Evolutionary conservation across 2,888 invertebrate species (phyloP).

Genomic region (Ypsolopha scabrella): DNA sequence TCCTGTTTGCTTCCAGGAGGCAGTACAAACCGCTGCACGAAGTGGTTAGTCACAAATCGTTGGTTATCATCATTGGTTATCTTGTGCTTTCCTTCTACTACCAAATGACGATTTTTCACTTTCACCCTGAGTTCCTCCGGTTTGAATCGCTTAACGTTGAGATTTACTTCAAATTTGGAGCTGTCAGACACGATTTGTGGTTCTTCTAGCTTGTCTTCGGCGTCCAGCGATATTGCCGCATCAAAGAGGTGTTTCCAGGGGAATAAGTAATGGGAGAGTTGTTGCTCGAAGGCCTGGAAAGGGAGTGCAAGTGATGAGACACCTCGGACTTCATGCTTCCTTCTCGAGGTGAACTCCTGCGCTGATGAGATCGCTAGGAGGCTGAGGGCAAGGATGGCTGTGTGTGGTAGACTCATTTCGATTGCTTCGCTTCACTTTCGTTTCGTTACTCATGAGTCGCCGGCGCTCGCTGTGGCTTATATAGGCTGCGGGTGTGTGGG

Average conservation of each 20-base stretch:
- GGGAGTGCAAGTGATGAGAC: conserved; percentile 15
- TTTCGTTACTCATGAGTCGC: conserved; percentile 19
- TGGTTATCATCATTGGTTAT: conserved; percentile 28
- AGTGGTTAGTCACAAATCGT: conserved; percentile 47
- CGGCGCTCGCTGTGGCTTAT: conserved; percentile 28
- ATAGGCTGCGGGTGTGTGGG: conserved; percentile 42
- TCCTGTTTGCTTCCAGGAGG: conserved; percentile 49
- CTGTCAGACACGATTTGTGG: conserved; percentile 45
- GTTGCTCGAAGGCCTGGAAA: conserved; percentile 43
- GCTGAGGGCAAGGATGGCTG: conserved; percentile 27
- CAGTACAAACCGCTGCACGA: conserved; percentile 49
- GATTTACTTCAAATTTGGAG: conserved; percentile 39
- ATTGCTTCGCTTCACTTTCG: conserved; percentile 4
- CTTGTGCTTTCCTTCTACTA: conserved; percentile 50
- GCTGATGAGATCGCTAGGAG: conserved; percentile 26
- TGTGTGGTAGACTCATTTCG: conserved; percentile 37
- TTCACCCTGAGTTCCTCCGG: conserved; percentile 51
- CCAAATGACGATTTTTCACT: conserved; percentile 51
- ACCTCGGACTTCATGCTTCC: conserved; percentile 25
- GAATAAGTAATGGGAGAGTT: conserved; percentile 52
- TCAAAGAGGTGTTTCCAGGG: conserved; percentile 54
- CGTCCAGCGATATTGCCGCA: conserved; percentile 40
- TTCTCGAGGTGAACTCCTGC: conserved; percentile 17
- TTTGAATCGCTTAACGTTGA: conserved; percentile 45
- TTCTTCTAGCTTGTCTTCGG: conserved; percentile 40